Evolutionary conservation across 2,888 invertebrate species (phyloP), one percentile per base, ranked within the genome.

Genomic region (Brenthis daphne): DNA sequence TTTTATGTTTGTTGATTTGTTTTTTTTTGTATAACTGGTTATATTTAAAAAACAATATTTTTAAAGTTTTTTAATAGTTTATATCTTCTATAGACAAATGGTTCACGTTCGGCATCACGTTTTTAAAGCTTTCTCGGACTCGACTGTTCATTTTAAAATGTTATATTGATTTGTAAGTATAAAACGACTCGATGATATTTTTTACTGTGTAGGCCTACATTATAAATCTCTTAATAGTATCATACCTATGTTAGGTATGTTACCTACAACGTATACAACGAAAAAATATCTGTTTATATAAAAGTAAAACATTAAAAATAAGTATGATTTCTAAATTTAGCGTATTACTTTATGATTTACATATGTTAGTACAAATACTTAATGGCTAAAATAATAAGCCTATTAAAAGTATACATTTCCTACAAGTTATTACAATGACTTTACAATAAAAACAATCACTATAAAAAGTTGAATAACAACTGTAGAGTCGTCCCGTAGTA

Each of bases 391-490:
- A 67, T 60, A 69, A 61, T 61, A 53, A 37, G 48, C 37, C 48
- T 48, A 60, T 54, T 65, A 43, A 57, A 61, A 63, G 53, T 56
- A 12, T 14, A 69, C 61, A 63, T 63, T 71, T 57, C 55, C 61
- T 57, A 55, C 63, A 56, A 56, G 33, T 48, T 58, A 57, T 56
- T 61, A 65, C 69, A 73, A 57, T 63, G 65, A 50, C 58, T 75
- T 72, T 73, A 77, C 74, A 72, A 73, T 74, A 74, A 71, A 69
- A 65, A 67, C 87, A 88, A 89, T 90, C 56, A 51, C 48, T 37
- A 90, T 87, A 89, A 89, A 91, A 89, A 86, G 77, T 85, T 91
- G 90, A 92, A 86, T 90, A 90, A 92, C 90, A 88, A 82, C 86
- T 74, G 82, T 80, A 84, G 81, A 83, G 80, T 79, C 81, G 85